Conservation (phyloP, 2,888 invertebrate genomes). For the Erannis defoliaria region DNA sequence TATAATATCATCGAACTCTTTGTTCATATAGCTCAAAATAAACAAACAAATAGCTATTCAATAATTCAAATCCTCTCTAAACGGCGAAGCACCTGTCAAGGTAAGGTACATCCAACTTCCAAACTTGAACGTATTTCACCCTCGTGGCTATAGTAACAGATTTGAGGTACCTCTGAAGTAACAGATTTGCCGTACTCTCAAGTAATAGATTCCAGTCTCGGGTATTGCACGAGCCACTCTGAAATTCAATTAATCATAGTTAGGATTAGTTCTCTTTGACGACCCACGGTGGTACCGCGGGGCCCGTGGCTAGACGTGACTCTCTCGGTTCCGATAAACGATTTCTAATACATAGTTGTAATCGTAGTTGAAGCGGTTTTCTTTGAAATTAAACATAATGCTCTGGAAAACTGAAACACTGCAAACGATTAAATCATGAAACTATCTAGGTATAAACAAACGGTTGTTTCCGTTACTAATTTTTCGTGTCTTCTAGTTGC, state of each 20-base stretch:
- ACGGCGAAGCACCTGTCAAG: slow-evolving; percentile 61
- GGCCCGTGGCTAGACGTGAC: slow-evolving; percentile 65
- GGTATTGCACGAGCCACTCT: slow-evolving; percentile 71
- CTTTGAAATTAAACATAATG: not conserved
- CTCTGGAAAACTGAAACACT: not conserved
- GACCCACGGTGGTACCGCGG: slow-evolving; percentile 49
- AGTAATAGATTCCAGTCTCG: slow-evolving; percentile 73
- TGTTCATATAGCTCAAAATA: not conserved
- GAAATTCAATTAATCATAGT: slow-evolving; percentile 84
- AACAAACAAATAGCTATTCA: slow-evolving; percentile 41
- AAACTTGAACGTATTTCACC: slow-evolving; percentile 63
- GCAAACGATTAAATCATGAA: no score
- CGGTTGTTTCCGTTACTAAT: no score
- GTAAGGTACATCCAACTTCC: slow-evolving; percentile 47
- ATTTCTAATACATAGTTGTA: slow-evolving; percentile 43
- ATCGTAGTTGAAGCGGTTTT: slow-evolving; percentile 9
- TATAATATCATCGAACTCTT: no score
- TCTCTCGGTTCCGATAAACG: slow-evolving; percentile 64
- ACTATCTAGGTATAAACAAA: no score
- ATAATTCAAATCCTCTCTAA: slow-evolving; percentile 43
- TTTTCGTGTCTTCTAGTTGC: no score
- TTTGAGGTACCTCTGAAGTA: slow-evolving; percentile 22
- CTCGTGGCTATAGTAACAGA: slow-evolving; percentile 31
- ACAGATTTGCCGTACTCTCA: slow-evolving; percentile 26
- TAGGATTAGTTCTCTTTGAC: slow-evolving; percentile 82